Conservation (phyloP, 2,888 invertebrate species). For the Apodemia hepburni region DNA sequence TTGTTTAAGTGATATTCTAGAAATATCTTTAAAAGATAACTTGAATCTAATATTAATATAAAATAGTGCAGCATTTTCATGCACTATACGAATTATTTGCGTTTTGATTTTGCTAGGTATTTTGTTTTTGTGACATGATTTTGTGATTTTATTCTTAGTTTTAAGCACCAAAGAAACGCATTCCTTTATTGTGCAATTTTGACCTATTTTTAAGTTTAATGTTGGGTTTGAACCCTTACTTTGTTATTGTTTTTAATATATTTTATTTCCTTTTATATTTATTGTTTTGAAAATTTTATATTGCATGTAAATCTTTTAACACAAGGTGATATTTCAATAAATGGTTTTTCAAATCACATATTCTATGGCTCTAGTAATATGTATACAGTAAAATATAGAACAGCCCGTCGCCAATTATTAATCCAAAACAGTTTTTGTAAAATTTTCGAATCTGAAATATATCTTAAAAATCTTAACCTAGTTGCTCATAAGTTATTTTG, state of each 20-base stretch:
- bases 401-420: too few species aligned
- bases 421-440: too few species aligned
- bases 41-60: background rate
- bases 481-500: too few species aligned
- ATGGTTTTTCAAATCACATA: too few species aligned
- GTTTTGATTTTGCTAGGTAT: conserved; percentile 49
- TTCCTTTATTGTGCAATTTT: conserved; percentile 68
- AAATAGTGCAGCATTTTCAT: conserved; percentile 17
- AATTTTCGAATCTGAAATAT: too few species aligned
- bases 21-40: background rate
- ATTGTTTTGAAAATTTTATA: conserved; percentile 3
- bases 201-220: conserved; percentile 47
- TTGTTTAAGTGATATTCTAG: background rate
- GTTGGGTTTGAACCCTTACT: conserved; percentile 34
- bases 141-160: conserved; percentile 61
- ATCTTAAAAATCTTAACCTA: too few species aligned
- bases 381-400: too few species aligned
- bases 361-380: too few species aligned
- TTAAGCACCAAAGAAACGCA: conserved; percentile 70
- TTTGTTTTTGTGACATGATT: conserved; percentile 50
- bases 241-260: conserved; percentile 28
- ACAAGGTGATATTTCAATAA: too few species aligned
- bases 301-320: conserved; percentile 37
- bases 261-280: conserved; percentile 18
- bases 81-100: conserved; percentile 34